phyloP scores from a whole-genome alignment of 1,140 invertebrate species.

The Diachasmimorpha longicaudata region DNA sequence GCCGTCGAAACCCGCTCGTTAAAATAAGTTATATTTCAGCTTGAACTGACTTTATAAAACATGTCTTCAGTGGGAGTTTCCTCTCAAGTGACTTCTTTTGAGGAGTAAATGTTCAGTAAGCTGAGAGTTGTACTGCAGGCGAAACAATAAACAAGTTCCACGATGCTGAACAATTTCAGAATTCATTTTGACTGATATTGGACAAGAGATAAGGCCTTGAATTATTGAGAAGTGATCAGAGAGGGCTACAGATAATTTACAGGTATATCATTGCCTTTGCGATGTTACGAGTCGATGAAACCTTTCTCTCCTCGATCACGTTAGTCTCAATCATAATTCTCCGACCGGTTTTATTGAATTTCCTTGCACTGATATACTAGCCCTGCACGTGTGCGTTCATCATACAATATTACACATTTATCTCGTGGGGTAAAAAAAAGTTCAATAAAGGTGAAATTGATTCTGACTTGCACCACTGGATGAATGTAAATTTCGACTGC shows the following conservation, averaged over 20 bases:
- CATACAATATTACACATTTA: conserved; percentile 2
- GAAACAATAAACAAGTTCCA: neutral
- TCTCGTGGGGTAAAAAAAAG: neutral
- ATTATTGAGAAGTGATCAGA: conserved; percentile 1
- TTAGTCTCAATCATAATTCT: conserved; percentile 19
- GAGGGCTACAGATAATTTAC: neutral
- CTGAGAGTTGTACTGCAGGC: neutral
- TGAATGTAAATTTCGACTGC: neutral
- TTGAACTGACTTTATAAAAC: neutral
- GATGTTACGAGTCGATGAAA: conserved; percentile 8
- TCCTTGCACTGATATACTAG: neutral
- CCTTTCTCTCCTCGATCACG: conserved; percentile 11
- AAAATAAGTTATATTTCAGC: conserved; percentile 2
- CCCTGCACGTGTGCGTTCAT: neutral
- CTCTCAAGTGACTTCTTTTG: neutral
- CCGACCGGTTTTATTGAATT: conserved; percentile 24
- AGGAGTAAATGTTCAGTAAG: neutral
- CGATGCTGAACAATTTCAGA: neutral
- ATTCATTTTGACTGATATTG: conserved; percentile 10
- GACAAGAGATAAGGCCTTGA: conserved; percentile 3
- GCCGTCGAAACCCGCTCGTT: conserved; percentile 5
- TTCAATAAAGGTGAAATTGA: neutral
- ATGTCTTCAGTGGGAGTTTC: neutral
- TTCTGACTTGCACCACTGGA: neutral
- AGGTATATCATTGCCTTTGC: neutral